Evolutionary conservation across 2,888 invertebrate species (phyloP), one percentile per base, ranked within the genome.

Genomic region (Drosophila histrio): DNA sequence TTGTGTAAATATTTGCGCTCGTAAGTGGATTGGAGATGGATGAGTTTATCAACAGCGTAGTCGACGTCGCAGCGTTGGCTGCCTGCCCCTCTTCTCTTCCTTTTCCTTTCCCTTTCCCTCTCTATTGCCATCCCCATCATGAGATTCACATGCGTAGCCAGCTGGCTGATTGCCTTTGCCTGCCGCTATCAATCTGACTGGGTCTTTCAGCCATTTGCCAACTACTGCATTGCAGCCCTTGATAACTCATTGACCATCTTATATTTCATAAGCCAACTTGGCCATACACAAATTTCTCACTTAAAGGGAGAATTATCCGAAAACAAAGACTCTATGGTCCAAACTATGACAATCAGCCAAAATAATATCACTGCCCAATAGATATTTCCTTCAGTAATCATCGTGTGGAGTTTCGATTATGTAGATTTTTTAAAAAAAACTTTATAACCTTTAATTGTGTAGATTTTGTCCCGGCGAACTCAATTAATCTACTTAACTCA

Each of bases 11-110:
- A 90, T 90, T 90, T 90, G 90, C 79, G 68, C 86, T 90, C 84
- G 89, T 90, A 90, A 90, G 90, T 90, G 90, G 90, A 90, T 90
- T 90, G 90, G 83, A 90, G 90, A 90, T 90, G 90, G 89, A 90
- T 90, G 90, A 89, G 89, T 90, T 90, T 90, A 90, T 90, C 89
- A 89, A 84, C 82, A 80, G 78, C 71, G 73, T 73, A 71, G 80
- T 71, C 69, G 75, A 67, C 69, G 68, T 59, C 54, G 69, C 74
- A 76, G 76, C 62, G 62, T 56, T 80, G 68, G 54, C 36, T 50
- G 26, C 15, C 21, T 28, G 22, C 22, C 28, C 77, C 75, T 77
- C 59, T 60, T 65, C 62, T 69, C 65, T 34, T 56, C 19, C 39
- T 8, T 7, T 28, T 32, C 50, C 28, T 39, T 13, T 26, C 39